Base-by-base conservation (phyloP, 1,140 invertebrate genomes). In the Formica exsecta region DNA sequence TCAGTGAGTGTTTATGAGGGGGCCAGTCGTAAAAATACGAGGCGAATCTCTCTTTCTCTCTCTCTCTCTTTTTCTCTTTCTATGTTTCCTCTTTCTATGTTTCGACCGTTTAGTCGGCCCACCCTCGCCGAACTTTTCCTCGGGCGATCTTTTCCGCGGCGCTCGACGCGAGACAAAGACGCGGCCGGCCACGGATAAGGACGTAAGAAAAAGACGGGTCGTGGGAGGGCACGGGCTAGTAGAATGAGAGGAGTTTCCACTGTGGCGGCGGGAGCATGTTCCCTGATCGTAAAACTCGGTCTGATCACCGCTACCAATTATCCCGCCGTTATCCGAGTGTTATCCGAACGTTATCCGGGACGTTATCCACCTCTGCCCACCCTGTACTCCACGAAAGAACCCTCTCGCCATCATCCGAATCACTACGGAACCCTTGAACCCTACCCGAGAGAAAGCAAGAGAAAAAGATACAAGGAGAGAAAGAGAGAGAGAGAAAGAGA, bases 251-350 rank as follows among this genome's bases (percentile, higher is more conserved):
- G 83, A 71, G 62, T 80, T 90, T 90, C 87, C 87, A 89, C 54
- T 36, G 68, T 29, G 68, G 25, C 68, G 57, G 38, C 70, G 86
- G 91, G 91, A 89, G 93, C 93, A 90, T 95, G 94, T 95, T 93
- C 91, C 87, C 88, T 88, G 93, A 93, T 95, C 95, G 94, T 95
- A 95, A 95, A 95, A 95, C 92, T 93, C 90, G 93, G 91, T 93
- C 94, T 95, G 95, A 95, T 95, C 94, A 95, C 94, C 93, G 91
- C 90, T 93, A 94, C 94, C 94, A 95, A 95, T 95, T 95, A 95
- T 95, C 94, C 94, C 89, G 91, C 94, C 94, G 94, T 95, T 95
- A 95, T 95, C 93, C 92, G 89, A 91, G 90, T 92, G 91, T 92
- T 92, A 92, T 92, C 92, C 91, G 91, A 90, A 91, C 91, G 93